phyloP scores from a whole-genome alignment of 2,113 vertebrate genomes.

The Oncorhynchus nerka region DNA sequence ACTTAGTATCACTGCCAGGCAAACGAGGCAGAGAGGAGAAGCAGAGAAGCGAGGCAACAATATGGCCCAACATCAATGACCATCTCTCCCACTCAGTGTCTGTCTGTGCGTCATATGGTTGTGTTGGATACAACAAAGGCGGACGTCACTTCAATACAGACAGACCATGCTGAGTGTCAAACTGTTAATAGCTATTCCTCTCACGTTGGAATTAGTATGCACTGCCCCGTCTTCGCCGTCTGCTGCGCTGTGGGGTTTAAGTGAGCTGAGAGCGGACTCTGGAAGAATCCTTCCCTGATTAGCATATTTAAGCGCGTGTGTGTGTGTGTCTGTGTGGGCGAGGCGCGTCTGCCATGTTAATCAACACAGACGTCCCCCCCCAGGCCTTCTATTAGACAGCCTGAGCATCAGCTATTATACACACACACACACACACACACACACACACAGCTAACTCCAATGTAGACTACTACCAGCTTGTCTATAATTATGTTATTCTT shows the following conservation, averaged over 20 bases:
- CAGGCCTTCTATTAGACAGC: constrained; percentile 33
- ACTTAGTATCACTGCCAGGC: too few relatives aligned
- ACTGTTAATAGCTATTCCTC: neutral
- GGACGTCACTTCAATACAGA: neutral
- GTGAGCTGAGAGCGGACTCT: constrained; percentile 29
- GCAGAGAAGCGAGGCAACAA: neutral
- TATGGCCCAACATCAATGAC: neutral
- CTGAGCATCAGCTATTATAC: constrained; percentile 10
- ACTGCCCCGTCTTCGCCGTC: constrained; percentile 47
- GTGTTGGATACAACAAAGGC: neutral
- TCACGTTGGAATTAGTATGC: too few relatives aligned
- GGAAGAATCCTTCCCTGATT: constrained; percentile 38
- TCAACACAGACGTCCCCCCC: constrained; percentile 20
- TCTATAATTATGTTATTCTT: neutral
- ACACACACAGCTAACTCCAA: neutral
- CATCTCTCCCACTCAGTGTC: neutral
- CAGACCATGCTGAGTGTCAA: neutral
- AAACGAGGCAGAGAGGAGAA: neutral
- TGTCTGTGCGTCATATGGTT: neutral
- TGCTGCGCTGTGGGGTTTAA: constrained; percentile 47
- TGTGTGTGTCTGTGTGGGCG: constrained; percentile 9
- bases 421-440: neutral
- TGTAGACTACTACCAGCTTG: neutral
- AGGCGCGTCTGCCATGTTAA: constrained; percentile 18
- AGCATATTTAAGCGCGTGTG: constrained; percentile 25